Conservation (phyloP, 1,140 invertebrate species). For the Sitophilus oryzae region DNA sequence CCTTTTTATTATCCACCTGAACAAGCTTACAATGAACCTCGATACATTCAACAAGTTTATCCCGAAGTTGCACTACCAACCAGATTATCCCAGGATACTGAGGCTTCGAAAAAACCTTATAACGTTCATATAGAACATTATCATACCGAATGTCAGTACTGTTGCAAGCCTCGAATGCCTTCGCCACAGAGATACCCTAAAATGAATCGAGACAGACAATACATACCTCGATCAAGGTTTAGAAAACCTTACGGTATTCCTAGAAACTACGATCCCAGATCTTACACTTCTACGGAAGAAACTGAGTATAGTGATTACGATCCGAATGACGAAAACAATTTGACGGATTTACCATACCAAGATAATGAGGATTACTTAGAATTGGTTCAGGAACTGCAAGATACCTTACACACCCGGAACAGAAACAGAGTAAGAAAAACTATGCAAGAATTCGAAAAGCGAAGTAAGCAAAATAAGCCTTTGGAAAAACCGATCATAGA, state of each 20-base stretch:
- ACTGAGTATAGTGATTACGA: constrained; percentile 8
- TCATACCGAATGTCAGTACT: neutral
- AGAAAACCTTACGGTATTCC: too few species aligned
- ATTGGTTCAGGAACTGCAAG: constrained; percentile 38
- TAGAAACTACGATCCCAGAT: neutral
- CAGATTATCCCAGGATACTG: too few species aligned
- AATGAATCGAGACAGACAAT: neutral
- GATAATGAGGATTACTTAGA: constrained; percentile 39
- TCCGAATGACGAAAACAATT: neutral
- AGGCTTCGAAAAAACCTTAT: too few species aligned
- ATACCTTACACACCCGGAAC: constrained; percentile 32
- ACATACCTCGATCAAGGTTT: neutral
- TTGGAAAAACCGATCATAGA: constrained; percentile 38
- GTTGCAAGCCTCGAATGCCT: neutral
- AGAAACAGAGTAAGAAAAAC: constrained; percentile 35
- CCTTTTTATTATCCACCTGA: too few species aligned
- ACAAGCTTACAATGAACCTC: too few species aligned
- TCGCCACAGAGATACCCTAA: neutral
- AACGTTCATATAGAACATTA: too few species aligned
- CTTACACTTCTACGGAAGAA: neutral
- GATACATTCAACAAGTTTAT: too few species aligned
- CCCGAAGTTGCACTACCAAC: too few species aligned
- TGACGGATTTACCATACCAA: constrained; percentile 36
- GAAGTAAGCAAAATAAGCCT: constrained; percentile 37
- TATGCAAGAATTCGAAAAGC: constrained; percentile 38